Evolutionary conservation across 2,113 vertebrate genomes (phyloP).

Genomic region (Nothocercus nigrocapillus): DNA sequence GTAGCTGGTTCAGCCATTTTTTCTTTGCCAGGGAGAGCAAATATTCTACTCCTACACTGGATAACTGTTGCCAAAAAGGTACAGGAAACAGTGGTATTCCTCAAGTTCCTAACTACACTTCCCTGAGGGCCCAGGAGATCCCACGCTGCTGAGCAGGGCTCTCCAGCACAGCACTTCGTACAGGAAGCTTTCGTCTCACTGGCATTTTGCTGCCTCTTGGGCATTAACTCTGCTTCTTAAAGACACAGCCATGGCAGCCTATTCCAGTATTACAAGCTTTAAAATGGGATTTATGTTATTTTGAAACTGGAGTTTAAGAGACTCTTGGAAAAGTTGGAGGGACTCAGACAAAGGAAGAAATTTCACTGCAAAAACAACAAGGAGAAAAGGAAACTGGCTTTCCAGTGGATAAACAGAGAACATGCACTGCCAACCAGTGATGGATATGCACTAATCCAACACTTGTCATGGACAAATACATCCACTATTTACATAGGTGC

Average conservation of each 20-base stretch:
- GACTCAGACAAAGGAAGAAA: not conserved
- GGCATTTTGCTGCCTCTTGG: not conserved
- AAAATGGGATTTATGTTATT: not conserved
- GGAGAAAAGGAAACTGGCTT: not conserved
- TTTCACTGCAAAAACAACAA: not conserved
- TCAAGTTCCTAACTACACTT: not conserved
- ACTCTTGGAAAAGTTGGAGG: not conserved
- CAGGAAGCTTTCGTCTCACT: not conserved
- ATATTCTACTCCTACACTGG: fast-evolving
- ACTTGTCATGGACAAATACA: not conserved
- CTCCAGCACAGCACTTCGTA: not conserved
- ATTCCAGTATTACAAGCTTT: not conserved
- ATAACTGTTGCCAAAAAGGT: not conserved
- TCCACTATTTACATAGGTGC: constrained; percentile 18
- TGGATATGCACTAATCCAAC: not conserved
- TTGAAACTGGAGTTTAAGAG: not conserved
- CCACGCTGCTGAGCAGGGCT: not conserved
- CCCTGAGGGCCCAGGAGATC: not conserved
- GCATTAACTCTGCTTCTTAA: fast-evolving
- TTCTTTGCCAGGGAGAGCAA: not conserved
- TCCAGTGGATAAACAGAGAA: not conserved
- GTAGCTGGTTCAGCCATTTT: not conserved
- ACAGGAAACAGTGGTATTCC: not conserved
- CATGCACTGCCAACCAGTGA: not conserved
- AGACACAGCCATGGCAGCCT: not conserved